These are phyloP conservation scores for Meteorus sp. DNA, from an alignment of 1,140 invertebrate species.

Conservation along the genomic window DNA sequence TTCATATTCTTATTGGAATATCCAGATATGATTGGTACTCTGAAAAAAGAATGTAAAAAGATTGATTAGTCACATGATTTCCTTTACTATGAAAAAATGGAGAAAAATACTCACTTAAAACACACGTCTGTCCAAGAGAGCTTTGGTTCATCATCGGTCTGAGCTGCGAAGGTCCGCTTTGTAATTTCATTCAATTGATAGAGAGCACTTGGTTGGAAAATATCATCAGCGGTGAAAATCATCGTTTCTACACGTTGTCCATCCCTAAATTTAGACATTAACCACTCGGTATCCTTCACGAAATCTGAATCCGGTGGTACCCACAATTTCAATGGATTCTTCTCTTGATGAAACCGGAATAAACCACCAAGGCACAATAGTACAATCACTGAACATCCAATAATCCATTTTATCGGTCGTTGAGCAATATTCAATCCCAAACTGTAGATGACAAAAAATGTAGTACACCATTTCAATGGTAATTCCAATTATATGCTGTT, in stretches of 20 bases:
- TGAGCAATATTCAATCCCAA: constrained; percentile 47
- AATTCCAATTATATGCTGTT: no score
- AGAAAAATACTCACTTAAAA: constrained; percentile 62
- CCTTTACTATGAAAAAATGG: background rate
- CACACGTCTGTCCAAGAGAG: constrained; percentile 66
- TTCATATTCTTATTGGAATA: constrained; percentile 21
- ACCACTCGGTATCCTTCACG: constrained; percentile 70
- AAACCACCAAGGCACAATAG: constrained; percentile 49
- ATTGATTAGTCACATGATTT: background rate
- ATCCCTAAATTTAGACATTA: constrained; percentile 68
- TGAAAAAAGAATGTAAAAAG: constrained; percentile 29
- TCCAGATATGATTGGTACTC: constrained; percentile 48
- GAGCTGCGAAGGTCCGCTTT: constrained; percentile 37
- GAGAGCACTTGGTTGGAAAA: constrained; percentile 64
- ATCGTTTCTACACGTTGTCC: constrained; percentile 66
- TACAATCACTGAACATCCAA: constrained; percentile 44
- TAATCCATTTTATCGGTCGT: constrained; percentile 46
- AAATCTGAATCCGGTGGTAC: constrained; percentile 70
- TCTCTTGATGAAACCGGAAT: constrained; percentile 54
- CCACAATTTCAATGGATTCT: constrained; percentile 75
- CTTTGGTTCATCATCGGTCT: constrained; percentile 36
- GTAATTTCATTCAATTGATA: constrained; percentile 53
- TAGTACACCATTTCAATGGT: background rate
- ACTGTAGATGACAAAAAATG: constrained; percentile 33
- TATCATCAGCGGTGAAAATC: constrained; percentile 68